Base-by-base conservation (phyloP, 2,113 vertebrate species). In the Abramis brama region DNA sequence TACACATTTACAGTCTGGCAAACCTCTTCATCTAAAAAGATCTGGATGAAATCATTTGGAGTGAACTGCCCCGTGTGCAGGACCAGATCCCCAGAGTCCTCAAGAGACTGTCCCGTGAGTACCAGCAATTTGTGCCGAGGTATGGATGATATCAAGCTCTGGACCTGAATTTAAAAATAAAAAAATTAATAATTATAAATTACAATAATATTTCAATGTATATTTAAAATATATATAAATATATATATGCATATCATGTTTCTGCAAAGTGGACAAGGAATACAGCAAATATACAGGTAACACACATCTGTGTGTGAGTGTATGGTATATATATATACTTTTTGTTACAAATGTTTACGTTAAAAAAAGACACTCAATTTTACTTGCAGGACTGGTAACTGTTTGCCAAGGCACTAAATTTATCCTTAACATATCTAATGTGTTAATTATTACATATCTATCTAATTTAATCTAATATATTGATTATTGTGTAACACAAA, bases 21-120 rank as follows among this genome's bases (percentile, higher is more conserved):
- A 23, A 96, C 96, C 96, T 96, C 96, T 70, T 92, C 95, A 25
- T 97, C 96, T 0, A 93, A 89, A 87, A 97, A 95, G 83, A 97
- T 94, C 89, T 97, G 96, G 83, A 95, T 92, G 84, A 97, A 96
- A 21, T 97, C 95, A 76, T 93, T 85, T 39, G 95, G 87, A 0
- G 94, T 94, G 87, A 97, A 97, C 79, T 94, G 93, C 66, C 96
- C 96, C 0, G 93, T 94, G 90, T 96, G 96, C 12, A 97, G 93
- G 79, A 97, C 91, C 86, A 97, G 90, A 89, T 97, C 96, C 11
- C 96, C 96, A 0, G 95, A 95, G 55, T 93, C 93, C 91, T 96
- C 96, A 77, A 97, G 91, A 43, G 94, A 96, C 59, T 95, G 95
- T 39, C 96, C 96, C 0, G 95, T 94, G 0, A 97, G 94, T 68